phyloP scores from a whole-genome alignment of 2,113 vertebrate species.

The Corythoichthys haematopterus region DNA sequence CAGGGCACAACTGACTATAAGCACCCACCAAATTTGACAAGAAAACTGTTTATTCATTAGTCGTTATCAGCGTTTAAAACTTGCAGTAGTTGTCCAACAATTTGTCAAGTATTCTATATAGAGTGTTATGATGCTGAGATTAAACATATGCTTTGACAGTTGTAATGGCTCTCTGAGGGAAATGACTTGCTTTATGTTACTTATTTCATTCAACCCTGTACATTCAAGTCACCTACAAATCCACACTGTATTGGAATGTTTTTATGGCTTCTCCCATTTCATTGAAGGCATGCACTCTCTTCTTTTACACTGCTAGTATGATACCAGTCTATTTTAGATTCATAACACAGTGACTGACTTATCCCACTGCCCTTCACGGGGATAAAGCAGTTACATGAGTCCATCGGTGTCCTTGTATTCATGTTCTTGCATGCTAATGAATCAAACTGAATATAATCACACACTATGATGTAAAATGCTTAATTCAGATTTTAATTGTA shows the following conservation, averaged over 20 bases:
- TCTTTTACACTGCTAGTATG: background rate
- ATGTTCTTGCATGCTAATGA: background rate
- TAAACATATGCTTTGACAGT: no score
- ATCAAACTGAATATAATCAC: background rate
- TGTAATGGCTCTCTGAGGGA: no score
- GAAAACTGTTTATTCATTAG: no score
- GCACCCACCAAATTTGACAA: no score
- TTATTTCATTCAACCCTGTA: background rate
- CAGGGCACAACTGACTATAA: no score
- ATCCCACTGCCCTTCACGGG: slow-evolving; percentile 4
- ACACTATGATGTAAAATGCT: background rate
- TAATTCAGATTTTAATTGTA: background rate
- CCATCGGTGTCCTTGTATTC: background rate
- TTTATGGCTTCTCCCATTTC: slow-evolving; percentile 4
- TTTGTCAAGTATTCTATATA: no score
- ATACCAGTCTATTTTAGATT: slow-evolving; percentile 6
- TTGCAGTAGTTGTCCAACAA: no score
- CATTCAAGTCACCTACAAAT: background rate
- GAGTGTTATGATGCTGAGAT: no score
- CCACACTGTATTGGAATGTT: slow-evolving; percentile 5
- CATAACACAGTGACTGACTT: background rate
- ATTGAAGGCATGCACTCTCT: background rate
- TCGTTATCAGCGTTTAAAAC: no score
- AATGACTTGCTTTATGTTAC: background rate
- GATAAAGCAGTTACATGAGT: slow-evolving; percentile 6